These are phyloP conservation scores for Drosophila pallidifrons DNA, from an alignment of 1,140 invertebrate genomes.

Conservation along the genomic window DNA sequence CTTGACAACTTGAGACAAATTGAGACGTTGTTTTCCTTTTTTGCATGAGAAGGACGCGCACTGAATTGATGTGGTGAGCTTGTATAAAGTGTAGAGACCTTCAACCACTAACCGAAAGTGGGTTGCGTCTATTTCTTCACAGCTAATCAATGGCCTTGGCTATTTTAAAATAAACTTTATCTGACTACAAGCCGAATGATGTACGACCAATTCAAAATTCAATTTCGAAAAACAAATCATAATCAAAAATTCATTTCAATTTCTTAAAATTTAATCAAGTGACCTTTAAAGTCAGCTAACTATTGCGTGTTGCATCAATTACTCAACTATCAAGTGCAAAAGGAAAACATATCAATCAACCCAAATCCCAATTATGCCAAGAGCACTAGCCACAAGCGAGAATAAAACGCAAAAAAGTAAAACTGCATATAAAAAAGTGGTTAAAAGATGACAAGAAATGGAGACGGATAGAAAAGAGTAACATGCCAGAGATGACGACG, in stretches of 20 bases:
- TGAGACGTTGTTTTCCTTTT: constrained; percentile 67
- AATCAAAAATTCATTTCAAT: too few relatives aligned
- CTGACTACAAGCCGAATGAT: background rate
- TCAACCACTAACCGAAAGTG: background rate
- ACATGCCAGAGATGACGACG: background rate
- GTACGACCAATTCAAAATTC: too few relatives aligned
- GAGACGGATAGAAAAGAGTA: constrained; percentile 3
- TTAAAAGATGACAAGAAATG: constrained; percentile 3
- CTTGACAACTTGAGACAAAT: constrained; percentile 78
- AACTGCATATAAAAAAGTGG: background rate
- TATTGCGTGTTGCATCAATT: background rate
- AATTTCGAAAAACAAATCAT: too few relatives aligned
- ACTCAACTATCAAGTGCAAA: background rate
- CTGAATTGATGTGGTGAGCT: constrained; percentile 25
- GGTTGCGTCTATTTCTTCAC: background rate
- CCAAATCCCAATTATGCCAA: constrained; percentile 67
- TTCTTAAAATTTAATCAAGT: too few relatives aligned
- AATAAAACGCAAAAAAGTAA: background rate
- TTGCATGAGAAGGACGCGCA: constrained; percentile 17
- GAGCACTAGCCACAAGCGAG: constrained; percentile 49
- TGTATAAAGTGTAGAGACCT: background rate
- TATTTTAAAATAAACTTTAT: background rate
- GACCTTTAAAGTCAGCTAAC: background rate
- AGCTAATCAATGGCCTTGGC: background rate
- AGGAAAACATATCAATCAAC: constrained; percentile 45